A percentile compares a stretch with the other conserved stretches of the same genome.
Evolutionary conservation across 1,140 invertebrate genomes (phyloP).

Genomic region (Drosophila auraria): DNA sequence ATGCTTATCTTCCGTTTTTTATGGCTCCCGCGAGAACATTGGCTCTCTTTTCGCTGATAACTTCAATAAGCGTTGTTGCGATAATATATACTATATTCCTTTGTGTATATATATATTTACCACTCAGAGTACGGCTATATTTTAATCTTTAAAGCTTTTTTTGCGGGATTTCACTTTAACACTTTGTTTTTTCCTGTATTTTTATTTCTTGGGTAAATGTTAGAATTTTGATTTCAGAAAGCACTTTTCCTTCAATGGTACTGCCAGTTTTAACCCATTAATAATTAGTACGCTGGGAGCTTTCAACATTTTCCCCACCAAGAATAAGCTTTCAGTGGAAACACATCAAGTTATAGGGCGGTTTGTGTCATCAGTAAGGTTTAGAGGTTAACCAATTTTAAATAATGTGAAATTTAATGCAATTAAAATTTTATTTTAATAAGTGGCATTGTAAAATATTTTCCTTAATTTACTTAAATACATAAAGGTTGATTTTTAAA

Average conservation of each 20-base stretch:
- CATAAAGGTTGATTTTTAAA: too few species aligned
- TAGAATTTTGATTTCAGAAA: not conserved
- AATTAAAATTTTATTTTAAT: too few species aligned
- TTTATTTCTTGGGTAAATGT: too few species aligned
- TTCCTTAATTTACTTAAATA: too few species aligned
- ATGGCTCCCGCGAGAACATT: slow-evolving; percentile 24
- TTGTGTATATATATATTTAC: not conserved
- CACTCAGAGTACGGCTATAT: not conserved
- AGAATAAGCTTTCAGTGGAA: not conserved
- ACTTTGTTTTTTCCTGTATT: too few species aligned
- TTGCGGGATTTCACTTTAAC: not conserved
- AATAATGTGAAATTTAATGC: not conserved
- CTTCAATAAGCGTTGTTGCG: slow-evolving; percentile 39
- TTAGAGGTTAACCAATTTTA: not conserved
- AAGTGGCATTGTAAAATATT: too few species aligned
- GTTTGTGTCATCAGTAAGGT: not conserved
- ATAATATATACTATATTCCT: slow-evolving; percentile 23
- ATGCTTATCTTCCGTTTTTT: slow-evolving; percentile 52
- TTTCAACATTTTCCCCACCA: not conserved
- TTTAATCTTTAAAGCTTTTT: slow-evolving; percentile 3
- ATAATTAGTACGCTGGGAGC: not conserved
- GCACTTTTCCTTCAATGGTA: too few species aligned
- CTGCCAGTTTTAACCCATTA: not conserved
- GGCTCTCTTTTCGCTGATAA: slow-evolving; percentile 58
- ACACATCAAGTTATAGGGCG: not conserved